phyloP scores from a whole-genome alignment of 2,888 invertebrate species.

The Melanostoma scalare region DNA sequence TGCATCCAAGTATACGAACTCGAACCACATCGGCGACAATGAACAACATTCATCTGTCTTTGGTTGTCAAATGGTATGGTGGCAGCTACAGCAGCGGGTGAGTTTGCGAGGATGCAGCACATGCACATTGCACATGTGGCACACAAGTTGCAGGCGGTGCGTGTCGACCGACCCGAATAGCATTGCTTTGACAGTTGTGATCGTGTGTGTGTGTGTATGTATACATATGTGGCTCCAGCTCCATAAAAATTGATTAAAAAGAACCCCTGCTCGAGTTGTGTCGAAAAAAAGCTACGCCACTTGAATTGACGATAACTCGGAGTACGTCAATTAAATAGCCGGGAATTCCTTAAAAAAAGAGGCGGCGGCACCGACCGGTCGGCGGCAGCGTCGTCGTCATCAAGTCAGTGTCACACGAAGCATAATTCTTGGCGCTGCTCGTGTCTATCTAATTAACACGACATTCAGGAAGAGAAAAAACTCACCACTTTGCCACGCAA shows the following conservation, averaged over 20 bases:
- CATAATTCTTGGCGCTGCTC: conserved; percentile 36
- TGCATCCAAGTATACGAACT: conserved; percentile 38
- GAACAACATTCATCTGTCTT: conserved; percentile 70
- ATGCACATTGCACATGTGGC: conserved; percentile 59
- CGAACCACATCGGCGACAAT: conserved; percentile 60
- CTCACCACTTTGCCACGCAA: conserved; percentile 29
- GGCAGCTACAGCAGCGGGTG: conserved; percentile 14
- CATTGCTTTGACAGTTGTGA: conserved; percentile 27
- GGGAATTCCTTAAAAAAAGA: conserved; percentile 34
- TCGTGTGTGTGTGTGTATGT: too few species aligned
- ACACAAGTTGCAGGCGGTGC: conserved; percentile 68
- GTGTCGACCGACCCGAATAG: conserved; percentile 69
- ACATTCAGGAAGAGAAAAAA: conserved; percentile 32
- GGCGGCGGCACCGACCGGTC: background rate
- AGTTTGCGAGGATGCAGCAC: conserved; percentile 35
- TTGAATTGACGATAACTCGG: conserved; percentile 58
- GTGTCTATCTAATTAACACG: conserved; percentile 62
- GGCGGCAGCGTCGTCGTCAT: background rate
- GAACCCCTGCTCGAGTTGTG: conserved; percentile 17
- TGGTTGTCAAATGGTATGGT: conserved; percentile 51
- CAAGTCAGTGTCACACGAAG: conserved; percentile 48
- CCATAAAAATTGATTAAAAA: conserved; percentile 65
- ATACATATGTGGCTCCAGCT: conserved; percentile 9
- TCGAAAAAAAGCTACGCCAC: conserved; percentile 24
- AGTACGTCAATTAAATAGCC: conserved; percentile 42